Percentiles rank a stretch among this genome's conserved stretches.
Conservation (phyloP, 2,888 invertebrate genomes). For the Melanostoma scalare region DNA sequence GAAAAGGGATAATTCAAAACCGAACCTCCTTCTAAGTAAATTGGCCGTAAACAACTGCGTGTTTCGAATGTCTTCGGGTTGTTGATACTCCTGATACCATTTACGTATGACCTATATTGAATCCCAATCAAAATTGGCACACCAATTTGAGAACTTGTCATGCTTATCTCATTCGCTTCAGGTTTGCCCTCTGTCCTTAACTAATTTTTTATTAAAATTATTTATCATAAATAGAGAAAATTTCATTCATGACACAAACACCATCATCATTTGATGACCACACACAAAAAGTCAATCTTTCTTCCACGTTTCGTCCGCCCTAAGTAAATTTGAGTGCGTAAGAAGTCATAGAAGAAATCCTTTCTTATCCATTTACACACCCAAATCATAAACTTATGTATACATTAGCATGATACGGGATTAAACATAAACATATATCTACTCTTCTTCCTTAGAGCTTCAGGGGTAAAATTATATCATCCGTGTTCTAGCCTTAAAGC, state of each 20-base stretch:
- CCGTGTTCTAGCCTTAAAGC: constrained; percentile 34
- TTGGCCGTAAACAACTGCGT: too few species aligned
- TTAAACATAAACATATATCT: constrained; percentile 59
- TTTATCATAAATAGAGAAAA: constrained; percentile 9
- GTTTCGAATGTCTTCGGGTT: too few species aligned
- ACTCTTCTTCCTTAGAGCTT: constrained; percentile 27
- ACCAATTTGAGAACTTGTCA: too few species aligned
- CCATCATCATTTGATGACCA: constrained; percentile 65
- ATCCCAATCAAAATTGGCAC: too few species aligned
- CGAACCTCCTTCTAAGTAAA: too few species aligned
- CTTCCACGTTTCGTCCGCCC: neutral
- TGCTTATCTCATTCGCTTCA: too few species aligned
- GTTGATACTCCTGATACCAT: too few species aligned
- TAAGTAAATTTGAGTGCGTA: neutral
- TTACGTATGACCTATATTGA: too few species aligned
- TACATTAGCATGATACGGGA: constrained; percentile 61
- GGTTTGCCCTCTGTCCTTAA: too few species aligned
- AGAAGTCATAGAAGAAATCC: constrained; percentile 28
- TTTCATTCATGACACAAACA: constrained; percentile 33
- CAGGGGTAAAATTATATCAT: constrained; percentile 50
- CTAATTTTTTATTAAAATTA: too few species aligned
- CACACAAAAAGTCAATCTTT: constrained; percentile 49
- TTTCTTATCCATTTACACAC: constrained; percentile 58
- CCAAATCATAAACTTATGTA: constrained; percentile 52
- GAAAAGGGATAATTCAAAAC: too few species aligned